Base-by-base conservation (phyloP, 2,113 vertebrate species). In the Notarius lentiginosus region DNA sequence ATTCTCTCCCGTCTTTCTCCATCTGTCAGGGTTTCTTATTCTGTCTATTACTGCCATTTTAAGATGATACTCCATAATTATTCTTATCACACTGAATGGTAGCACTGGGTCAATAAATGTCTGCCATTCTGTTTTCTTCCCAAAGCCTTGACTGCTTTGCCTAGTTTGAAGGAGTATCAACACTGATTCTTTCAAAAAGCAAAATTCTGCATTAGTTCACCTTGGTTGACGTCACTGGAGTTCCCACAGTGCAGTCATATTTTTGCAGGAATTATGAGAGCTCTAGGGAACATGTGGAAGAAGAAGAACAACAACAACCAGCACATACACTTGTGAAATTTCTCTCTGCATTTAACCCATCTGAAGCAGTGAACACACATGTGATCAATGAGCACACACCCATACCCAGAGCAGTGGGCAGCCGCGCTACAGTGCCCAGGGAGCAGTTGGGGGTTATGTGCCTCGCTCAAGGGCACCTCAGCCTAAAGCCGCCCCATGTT, bases 91-190 rank as follows among this genome's bases (percentile, higher is more conserved):
- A 80, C 76, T 58, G 8, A 63, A 65, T 85, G 18, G 60, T 86
- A n/a, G 83, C 61, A 56, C 53, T 76, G 53, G 68, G n/a, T 75
- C 84, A 88, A 58, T 84, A 81, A 90, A 88, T 77, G 76, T 60
- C 41, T 65, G 76, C 49, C 27, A 83, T 82, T 88, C 47, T 77
- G 34, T 73, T 75, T 89, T 86, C 83, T 51, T 82, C 53, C 47
- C 4, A 63, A 80, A 84, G 82, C 82, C 70, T 53, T 83, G 53
- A 66, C 6, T 66, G 22, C 24, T 9, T 83, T 66, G 41, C 61
- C 61, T 66, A 51, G 47, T 83, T 83, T 49, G 22, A 87, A 55
- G 22, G 41, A 84, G 83, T 86, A 86, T 56, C 89, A 83, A 47
- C 72, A 53, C 12, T 20, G 12, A 58, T 80, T 79, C n/a, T 86